Evolutionary conservation across 2,113 vertebrate species (phyloP), one percentile per base, ranked within the genome.

Genomic region (Hyla sarda): DNA sequence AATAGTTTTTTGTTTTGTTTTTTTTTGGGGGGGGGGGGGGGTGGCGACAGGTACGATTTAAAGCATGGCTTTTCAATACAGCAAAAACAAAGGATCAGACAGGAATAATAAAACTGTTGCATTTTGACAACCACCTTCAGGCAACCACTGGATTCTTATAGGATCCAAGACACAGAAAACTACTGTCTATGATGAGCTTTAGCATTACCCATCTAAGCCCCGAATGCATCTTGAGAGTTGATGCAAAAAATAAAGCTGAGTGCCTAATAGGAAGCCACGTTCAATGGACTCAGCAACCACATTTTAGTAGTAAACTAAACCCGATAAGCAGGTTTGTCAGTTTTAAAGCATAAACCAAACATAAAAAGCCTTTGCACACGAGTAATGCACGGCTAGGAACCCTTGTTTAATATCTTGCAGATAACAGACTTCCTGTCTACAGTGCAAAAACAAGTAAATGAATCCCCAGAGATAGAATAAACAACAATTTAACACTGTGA

Each of bases 371-470:
- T 41, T 52, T 30, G 8, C 13, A 45, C 21, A 62, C 13, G 32
- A 23, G 17, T 32, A 50, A 52, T 34, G 28, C 30, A 78, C 19
- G 32, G 56, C 28, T 14, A 30, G 52, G 50, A 78, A 34, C 25
- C 19, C 62, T 17, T 12, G 8, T 71, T 41, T 71, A 23, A 28
- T 80, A 62, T 80, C 56, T 80, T 41, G 34, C 52, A 60, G 77
- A 32, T 62, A 13, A 0, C 54, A 80, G 77, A 80, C 77, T 80
- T 80, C 77, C 77, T 80, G 54, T 60, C 54, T 80, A 62, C 17
- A 45, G n/a, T 12, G 23, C 34, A 9, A 60, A 3, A 60, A 80
- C 54, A 25, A 76, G 41, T 76, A 48, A 48, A 28, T 17, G 45
- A n/a, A 16, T 12, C 73, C 72, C 45, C n/a, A 30, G 73, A 48